Percentiles rank a stretch among this genome's conserved stretches.
phyloP scores from a whole-genome alignment of 2,888 invertebrate species.

The Cinara cedri region DNA sequence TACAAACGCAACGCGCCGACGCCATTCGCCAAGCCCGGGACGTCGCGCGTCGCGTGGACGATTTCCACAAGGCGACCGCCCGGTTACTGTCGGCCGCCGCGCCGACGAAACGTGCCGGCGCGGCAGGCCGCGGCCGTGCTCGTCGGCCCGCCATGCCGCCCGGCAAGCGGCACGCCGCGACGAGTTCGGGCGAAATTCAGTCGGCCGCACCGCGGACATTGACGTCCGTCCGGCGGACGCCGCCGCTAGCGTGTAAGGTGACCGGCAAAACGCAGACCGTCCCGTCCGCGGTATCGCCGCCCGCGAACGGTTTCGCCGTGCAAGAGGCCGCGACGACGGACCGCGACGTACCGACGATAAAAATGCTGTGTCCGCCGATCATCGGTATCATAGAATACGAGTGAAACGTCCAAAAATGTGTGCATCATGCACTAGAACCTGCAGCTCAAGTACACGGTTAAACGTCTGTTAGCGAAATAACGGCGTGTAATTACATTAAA shows the following conservation, averaged over 20 bases:
- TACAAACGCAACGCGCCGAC: constrained; percentile 8
- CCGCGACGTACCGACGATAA: background rate
- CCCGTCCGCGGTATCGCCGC: background rate
- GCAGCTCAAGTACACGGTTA: no score
- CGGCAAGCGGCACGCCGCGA: background rate
- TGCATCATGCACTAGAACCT: no score
- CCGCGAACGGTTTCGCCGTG: background rate
- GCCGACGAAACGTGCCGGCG: background rate
- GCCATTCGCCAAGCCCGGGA: background rate
- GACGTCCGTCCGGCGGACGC: background rate
- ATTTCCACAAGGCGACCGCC: constrained; percentile 28
- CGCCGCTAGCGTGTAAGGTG: background rate
- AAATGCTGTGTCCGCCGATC: constrained; percentile 15
- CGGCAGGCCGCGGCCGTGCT: no score
- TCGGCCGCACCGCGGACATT: background rate
- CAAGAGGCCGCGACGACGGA: background rate
- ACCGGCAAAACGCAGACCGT: background rate
- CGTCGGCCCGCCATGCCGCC: background rate
- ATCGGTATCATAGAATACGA: constrained; percentile 19
- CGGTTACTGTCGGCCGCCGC: constrained; percentile 13
- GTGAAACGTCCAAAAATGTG: background rate
- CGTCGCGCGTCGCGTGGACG: background rate
- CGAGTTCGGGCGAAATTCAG: background rate
- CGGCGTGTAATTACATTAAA: no score
- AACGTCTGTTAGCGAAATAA: no score